Evolutionary conservation across 1,140 invertebrate species (phyloP).

Genomic region (Heliconius nattereri): DNA sequence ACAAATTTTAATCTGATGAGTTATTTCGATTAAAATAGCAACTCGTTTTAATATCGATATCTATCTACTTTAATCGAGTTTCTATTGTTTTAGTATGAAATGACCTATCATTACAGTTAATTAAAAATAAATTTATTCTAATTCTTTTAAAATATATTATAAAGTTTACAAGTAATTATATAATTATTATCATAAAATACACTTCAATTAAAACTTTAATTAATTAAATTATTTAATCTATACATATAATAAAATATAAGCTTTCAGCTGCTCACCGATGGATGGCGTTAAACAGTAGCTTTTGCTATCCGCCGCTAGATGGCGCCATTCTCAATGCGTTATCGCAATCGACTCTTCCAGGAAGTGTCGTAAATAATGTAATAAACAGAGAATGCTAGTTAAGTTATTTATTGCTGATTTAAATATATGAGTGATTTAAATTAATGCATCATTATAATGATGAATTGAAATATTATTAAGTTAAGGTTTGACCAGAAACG

Average conservation of each 20-base stretch:
- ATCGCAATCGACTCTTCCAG: background rate
- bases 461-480: background rate
- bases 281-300: background rate
- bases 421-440: background rate
- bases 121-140: background rate
- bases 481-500: background rate
- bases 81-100: background rate
- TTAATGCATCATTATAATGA: background rate
- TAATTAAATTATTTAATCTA: background rate
- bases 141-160: background rate
- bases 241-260: background rate
- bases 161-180: too few species aligned
- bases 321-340: background rate
- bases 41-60: background rate
- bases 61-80: background rate
- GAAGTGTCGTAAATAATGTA: constrained; percentile 11
- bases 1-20: background rate
- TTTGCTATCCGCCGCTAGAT: background rate
- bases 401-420: constrained; percentile 5
- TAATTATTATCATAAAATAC: too few species aligned
- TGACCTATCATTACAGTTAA: background rate
- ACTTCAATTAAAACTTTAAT: background rate
- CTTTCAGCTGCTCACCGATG: background rate
- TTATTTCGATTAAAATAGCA: background rate
- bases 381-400: background rate